Evolutionary conservation across 2,113 vertebrate species (phyloP).

Genomic region (Strix uralensis): DNA sequence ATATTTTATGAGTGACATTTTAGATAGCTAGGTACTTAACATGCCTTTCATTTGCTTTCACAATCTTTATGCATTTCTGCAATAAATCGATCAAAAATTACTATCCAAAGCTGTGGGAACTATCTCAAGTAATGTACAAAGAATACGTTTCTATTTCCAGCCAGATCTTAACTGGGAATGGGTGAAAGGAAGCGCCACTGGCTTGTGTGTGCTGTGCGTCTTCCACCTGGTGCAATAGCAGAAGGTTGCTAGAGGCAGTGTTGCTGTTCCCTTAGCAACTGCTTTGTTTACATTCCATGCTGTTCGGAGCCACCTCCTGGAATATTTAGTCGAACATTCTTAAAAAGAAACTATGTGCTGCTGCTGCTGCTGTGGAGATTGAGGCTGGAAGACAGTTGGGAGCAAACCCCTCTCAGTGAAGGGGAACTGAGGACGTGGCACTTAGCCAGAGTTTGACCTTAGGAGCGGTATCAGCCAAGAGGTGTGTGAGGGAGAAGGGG

Average conservation of each 20-base stretch:
- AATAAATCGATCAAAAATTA: not conserved
- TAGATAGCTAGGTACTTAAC: not conserved
- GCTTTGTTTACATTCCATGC: not conserved
- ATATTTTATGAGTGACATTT: not conserved
- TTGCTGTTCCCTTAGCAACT: slow-evolving; percentile 46
- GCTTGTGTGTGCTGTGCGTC: not conserved
- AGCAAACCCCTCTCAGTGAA: not conserved
- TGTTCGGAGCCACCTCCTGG: not conserved
- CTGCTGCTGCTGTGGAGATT: not conserved
- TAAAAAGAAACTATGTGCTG: not conserved
- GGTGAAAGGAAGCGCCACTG: not conserved
- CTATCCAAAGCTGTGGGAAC: not conserved
- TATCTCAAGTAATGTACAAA: not conserved
- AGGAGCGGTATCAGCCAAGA: not conserved
- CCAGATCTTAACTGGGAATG: not conserved
- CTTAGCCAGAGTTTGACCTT: not conserved
- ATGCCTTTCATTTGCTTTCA: not conserved
- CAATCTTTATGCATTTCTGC: not conserved
- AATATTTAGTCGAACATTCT: not conserved
- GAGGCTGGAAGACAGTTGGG: not conserved
- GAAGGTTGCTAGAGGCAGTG: not conserved
- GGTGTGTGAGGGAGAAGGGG: not conserved
- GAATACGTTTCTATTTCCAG: not conserved
- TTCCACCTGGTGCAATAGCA: not conserved
- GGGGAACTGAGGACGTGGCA: not conserved